Conservation (phyloP, 2,113 vertebrate genomes). For the Oryzias celebensis region DNA sequence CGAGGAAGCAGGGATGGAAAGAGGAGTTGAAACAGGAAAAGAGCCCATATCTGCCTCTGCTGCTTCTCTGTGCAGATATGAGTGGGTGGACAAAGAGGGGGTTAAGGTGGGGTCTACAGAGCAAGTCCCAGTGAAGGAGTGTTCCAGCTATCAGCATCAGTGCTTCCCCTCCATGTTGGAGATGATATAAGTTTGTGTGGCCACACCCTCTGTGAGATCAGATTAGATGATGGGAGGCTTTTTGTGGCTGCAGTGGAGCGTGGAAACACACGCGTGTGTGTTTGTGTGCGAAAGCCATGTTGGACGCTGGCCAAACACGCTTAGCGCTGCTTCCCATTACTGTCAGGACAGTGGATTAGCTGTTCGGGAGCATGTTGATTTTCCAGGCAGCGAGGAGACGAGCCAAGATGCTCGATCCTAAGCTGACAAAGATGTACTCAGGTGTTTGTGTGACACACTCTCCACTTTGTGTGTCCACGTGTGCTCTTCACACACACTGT, state of each 20-base stretch:
- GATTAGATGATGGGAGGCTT: slow-evolving; percentile 19
- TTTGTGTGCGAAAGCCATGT: slow-evolving; percentile 19
- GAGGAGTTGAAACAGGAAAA: slow-evolving; percentile 17
- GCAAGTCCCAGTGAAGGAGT: slow-evolving; percentile 12
- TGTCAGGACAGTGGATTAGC: slow-evolving; percentile 59
- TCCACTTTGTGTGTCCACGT: slow-evolving; percentile 7
- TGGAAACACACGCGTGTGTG: slow-evolving; percentile 10
- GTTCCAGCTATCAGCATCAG: slow-evolving; percentile 48
- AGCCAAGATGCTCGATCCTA: slow-evolving; percentile 23
- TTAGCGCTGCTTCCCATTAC: slow-evolving; percentile 46
- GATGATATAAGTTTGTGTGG: slow-evolving; percentile 49
- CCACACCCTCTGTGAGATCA: slow-evolving; percentile 56
- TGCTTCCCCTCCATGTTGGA: slow-evolving; percentile 45
- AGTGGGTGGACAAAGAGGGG: not conserved
- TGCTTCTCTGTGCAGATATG: slow-evolving; percentile 19
- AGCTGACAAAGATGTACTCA: slow-evolving; percentile 17
- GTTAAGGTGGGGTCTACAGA: not conserved
- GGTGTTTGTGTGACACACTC: slow-evolving; percentile 4
- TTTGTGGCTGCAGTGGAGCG: slow-evolving; percentile 10
- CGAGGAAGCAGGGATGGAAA: slow-evolving; percentile 34
- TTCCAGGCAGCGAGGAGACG: slow-evolving; percentile 9
- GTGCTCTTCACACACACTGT: slow-evolving; percentile 2
- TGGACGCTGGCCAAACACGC: slow-evolving; percentile 56
- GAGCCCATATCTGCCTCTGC: slow-evolving; percentile 23
- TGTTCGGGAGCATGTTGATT: slow-evolving; percentile 23